Evolutionary conservation across 2,797 vertebrate species (phyloP).

Genomic region (Margarornis squamiger): DNA sequence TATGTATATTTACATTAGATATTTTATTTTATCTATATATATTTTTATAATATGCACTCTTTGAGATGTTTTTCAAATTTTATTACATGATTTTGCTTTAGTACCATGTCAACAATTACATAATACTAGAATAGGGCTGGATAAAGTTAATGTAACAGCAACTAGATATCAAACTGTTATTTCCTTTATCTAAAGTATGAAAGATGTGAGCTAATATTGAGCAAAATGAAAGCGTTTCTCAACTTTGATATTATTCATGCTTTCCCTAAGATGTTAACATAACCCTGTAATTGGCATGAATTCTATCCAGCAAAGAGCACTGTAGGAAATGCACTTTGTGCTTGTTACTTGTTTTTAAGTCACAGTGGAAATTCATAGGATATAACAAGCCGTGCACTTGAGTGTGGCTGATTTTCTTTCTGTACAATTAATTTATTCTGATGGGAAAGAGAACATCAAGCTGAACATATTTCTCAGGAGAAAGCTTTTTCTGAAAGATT

Average conservation of each 20-base stretch:
- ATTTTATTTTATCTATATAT: neutral
- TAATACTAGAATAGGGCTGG: neutral
- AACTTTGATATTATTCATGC: neutral
- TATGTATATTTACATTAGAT: neutral
- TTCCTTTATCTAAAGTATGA: neutral
- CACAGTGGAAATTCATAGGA: constrained; percentile 5
- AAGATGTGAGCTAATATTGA: neutral
- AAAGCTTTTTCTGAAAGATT: neutral
- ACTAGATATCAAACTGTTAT: neutral
- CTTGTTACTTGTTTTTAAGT: constrained; percentile 30
- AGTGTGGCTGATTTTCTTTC: constrained; percentile 3
- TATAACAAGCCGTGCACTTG: neutral
- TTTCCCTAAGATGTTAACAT: neutral
- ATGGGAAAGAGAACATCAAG: neutral
- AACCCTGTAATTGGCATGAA: constrained; percentile 21
- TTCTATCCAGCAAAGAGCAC: neutral
- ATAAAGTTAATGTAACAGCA: neutral
- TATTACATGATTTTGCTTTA: neutral
- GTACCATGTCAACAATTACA: neutral
- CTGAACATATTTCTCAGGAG: neutral
- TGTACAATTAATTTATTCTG: constrained; percentile 20
- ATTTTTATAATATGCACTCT: neutral
- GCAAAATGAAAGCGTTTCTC: neutral
- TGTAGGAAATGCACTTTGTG: neutral
- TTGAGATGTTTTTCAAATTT: neutral